Evolutionary conservation across 2,113 vertebrate species (phyloP).

Genomic region (Hiodon alosoides): DNA sequence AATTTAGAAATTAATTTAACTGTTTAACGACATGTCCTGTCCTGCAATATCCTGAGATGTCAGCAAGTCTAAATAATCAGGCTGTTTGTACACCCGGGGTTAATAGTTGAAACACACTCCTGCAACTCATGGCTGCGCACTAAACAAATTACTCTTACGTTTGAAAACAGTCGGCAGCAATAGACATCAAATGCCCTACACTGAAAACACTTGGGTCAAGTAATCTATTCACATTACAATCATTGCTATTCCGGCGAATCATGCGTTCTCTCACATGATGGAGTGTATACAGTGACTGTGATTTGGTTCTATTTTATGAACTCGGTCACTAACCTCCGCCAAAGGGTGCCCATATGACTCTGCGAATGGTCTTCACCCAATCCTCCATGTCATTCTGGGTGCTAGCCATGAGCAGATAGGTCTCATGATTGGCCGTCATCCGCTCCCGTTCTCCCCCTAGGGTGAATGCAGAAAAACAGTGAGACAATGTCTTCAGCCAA

Average conservation of each 20-base stretch:
- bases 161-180: constrained; percentile 63
- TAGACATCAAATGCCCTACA: constrained; percentile 52
- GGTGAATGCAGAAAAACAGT: constrained; percentile 36
- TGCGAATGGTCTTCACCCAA: constrained; percentile 95
- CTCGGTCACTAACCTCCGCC: constrained; percentile 82
- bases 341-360: constrained; percentile 97
- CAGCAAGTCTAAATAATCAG: background rate
- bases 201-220: constrained; percentile 51
- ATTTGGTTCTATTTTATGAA: constrained; percentile 14
- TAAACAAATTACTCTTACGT: constrained; percentile 59
- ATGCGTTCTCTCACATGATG: background rate
- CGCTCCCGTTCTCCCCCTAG: constrained; percentile 90
- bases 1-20: too few relatives aligned
- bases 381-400: constrained; percentile 99
- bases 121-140: constrained; percentile 45
- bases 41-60: background rate
- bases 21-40: too few relatives aligned
- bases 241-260: background rate
- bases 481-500: background rate
- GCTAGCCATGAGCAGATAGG: constrained; percentile 98
- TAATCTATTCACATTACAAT: constrained; percentile 44
- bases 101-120: constrained; percentile 31
- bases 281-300: constrained; percentile 21
- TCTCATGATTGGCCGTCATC: constrained; percentile 98
- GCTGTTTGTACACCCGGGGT: background rate